Percentiles rank a stretch among this genome's conserved stretches.
These are phyloP conservation scores for Myotis lucifugus DNA, from an alignment of 2,113 vertebrate species.

Conservation along the genomic window DNA sequence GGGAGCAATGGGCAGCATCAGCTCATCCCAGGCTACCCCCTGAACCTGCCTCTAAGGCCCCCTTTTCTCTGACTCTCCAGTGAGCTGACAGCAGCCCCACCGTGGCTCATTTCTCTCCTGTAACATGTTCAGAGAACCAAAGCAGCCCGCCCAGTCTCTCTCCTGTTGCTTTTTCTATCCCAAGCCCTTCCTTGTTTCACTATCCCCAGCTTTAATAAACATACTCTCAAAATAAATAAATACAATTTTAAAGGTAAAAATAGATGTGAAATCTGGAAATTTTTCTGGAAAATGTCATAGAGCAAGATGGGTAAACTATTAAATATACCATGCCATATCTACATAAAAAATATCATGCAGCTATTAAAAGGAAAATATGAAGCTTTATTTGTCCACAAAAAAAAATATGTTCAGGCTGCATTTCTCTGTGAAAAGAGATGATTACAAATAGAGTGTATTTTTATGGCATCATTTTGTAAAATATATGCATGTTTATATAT, in stretches of 20 bases:
- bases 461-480: background rate
- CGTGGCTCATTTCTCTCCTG: background rate
- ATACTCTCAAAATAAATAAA: background rate
- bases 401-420: background rate
- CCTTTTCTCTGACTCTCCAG: background rate
- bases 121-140: background rate
- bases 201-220: background rate
- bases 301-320: background rate
- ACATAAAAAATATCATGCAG: background rate
- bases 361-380: background rate
- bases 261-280: constrained; percentile 37
- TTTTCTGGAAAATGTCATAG: constrained; percentile 49
- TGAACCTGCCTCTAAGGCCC: background rate
- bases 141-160: background rate
- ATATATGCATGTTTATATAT: background rate
- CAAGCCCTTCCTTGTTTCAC: background rate
- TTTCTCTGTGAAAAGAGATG: background rate
- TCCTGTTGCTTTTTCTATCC: background rate
- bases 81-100: background rate
- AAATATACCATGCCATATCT: background rate
- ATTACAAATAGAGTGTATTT: background rate
- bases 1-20: background rate
- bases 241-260: constrained; percentile 14
- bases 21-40: background rate
- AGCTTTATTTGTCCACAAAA: background rate